phyloP scores from a whole-genome alignment of 2,797 vertebrate species.

The Lagodon rhomboides region DNA sequence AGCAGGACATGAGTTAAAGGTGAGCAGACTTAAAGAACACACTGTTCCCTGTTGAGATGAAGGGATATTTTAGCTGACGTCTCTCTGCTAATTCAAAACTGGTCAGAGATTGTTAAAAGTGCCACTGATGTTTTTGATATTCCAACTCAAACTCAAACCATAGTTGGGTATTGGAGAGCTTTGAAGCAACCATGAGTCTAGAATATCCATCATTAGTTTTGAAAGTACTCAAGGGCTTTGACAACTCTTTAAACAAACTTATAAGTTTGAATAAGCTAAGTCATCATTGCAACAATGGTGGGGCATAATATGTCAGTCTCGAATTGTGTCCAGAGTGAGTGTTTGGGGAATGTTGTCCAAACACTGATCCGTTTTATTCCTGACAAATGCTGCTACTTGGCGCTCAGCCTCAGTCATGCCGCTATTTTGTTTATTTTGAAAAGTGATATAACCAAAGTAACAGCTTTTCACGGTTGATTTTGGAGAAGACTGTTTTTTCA shows the following conservation, averaged over 20 bases:
- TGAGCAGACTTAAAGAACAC: slow-evolving; percentile 39
- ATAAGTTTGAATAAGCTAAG: no score
- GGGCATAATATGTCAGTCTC: neutral
- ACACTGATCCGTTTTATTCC: neutral
- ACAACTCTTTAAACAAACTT: neutral
- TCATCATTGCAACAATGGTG: neutral
- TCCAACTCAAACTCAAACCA: slow-evolving; percentile 18
- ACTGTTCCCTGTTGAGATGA: slow-evolving; percentile 48
- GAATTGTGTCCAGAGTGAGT: neutral
- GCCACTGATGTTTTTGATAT: slow-evolving; percentile 17
- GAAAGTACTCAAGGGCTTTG: neutral
- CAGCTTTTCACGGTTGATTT: neutral
- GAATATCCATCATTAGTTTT: neutral
- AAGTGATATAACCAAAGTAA: neutral
- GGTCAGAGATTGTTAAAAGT: slow-evolving; percentile 14
- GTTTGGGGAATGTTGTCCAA: neutral
- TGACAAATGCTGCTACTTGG: neutral
- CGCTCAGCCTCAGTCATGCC: neutral
- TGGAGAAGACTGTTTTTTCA: neutral
- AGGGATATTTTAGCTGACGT: slow-evolving; percentile 11
- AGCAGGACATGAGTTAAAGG: slow-evolving; percentile 43
- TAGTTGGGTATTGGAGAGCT: neutral
- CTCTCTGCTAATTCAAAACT: slow-evolving; percentile 29
- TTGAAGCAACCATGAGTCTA: neutral
- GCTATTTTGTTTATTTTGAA: neutral